Conservation (phyloP, 2,113 vertebrate species). For the Triplophysa siluroides region DNA sequence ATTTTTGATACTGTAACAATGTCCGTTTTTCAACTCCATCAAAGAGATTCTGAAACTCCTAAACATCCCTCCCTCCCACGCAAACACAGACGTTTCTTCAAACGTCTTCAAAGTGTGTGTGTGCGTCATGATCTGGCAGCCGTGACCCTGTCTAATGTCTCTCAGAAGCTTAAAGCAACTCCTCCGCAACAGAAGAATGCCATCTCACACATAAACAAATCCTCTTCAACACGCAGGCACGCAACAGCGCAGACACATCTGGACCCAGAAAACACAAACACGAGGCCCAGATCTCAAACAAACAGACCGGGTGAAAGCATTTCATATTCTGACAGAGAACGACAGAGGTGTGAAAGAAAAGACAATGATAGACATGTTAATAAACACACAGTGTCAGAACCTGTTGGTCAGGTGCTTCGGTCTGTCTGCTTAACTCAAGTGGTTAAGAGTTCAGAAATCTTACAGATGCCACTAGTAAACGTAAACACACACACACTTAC, state of each 20-base stretch:
- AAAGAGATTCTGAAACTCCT: constrained; percentile 13
- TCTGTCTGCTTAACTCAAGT: neutral
- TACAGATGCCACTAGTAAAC: too few relatives aligned
- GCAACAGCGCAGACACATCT: constrained; percentile 32
- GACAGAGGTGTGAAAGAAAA: neutral
- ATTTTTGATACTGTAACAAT: constrained; percentile 27
- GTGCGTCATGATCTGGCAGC: constrained; percentile 67
- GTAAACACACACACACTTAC: constrained; percentile 72
- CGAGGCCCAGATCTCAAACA: neutral
- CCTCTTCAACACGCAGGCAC: constrained; percentile 16
- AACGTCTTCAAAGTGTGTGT: constrained; percentile 69
- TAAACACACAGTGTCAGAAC: neutral
- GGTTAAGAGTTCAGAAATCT: neutral
- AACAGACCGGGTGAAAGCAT: neutral
- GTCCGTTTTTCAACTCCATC: constrained; percentile 35
- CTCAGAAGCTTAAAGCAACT: constrained; percentile 63
- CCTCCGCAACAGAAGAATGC: constrained; percentile 54
- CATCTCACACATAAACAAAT: constrained; percentile 4
- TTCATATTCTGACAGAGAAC: neutral
- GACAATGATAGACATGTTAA: neutral
- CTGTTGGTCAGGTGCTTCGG: neutral
- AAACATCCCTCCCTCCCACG: neutral
- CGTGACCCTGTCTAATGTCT: constrained; percentile 66
- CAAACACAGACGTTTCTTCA: constrained; percentile 52
- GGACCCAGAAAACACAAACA: constrained; percentile 6